Conservation (phyloP, 2,797 vertebrate species). For the Anguilla marmorata region DNA sequence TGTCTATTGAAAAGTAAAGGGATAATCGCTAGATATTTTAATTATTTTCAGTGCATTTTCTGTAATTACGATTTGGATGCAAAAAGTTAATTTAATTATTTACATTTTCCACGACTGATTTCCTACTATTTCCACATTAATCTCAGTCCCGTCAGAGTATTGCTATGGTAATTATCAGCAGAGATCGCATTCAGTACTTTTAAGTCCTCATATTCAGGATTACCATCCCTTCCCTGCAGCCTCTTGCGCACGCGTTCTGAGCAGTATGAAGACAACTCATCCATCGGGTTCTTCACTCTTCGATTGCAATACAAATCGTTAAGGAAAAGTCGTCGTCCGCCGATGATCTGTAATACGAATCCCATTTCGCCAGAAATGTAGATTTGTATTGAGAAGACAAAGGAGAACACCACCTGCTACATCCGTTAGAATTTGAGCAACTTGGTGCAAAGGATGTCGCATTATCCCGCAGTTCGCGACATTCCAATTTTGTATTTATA, state of each 20-base stretch:
- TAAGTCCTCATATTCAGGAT: background rate
- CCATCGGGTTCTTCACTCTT: constrained; percentile 9
- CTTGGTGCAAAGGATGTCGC: background rate
- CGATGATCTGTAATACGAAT: background rate
- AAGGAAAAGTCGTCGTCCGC: constrained; percentile 14
- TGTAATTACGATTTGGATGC: background rate
- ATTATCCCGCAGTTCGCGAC: background rate
- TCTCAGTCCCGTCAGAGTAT: background rate
- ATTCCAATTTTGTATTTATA: background rate
- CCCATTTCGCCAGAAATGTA: constrained; percentile 20
- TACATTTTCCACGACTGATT: background rate
- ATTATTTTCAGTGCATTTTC: background rate
- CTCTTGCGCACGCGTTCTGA: constrained; percentile 79
- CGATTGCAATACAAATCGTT: constrained; percentile 30
- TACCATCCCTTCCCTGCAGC: constrained; percentile 66
- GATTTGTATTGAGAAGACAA: background rate
- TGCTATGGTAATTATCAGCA: background rate
- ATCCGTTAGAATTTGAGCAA: background rate
- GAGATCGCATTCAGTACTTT: background rate
- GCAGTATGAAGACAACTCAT: background rate
- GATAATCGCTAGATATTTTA: background rate
- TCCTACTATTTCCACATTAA: background rate
- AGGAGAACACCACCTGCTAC: background rate
- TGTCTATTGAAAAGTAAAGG: background rate
- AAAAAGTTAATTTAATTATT: background rate